These are phyloP conservation scores for Otolemur garnettii DNA, from an alignment of 2,113 vertebrate species.

Conservation along the genomic window DNA sequence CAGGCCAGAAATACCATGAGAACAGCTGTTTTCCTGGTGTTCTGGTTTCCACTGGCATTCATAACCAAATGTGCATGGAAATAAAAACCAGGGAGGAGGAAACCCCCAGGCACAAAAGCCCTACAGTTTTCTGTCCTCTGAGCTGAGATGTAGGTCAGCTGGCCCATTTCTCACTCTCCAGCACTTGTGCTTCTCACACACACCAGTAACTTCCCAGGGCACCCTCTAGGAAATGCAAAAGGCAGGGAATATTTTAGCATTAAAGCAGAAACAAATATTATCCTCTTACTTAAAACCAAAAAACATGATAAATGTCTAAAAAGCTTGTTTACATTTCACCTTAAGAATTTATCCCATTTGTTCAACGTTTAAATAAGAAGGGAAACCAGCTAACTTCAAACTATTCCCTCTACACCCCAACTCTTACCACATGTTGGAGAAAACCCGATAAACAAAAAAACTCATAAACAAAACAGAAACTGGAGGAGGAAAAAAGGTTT, in stretches of 20 bases:
- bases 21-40: conserved; percentile 83
- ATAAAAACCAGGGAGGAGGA: conserved; percentile 69
- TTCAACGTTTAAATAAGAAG: conserved; percentile 32
- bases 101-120: conserved; percentile 70
- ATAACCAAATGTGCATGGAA: conserved; percentile 79
- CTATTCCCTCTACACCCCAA: not conserved
- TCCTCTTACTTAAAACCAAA: conserved; percentile 37
- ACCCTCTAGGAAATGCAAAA: conserved; percentile 8
- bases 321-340: not conserved
- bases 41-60: conserved; percentile 80
- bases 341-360: not conserved
- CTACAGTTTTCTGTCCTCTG: conserved; percentile 73
- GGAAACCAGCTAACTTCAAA: not conserved
- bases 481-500: not conserved
- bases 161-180: conserved; percentile 56
- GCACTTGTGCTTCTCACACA: not conserved
- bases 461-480: not conserved
- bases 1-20: conserved; percentile 76
- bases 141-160: conserved; percentile 74
- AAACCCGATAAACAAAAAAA: not conserved
- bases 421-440: not conserved
- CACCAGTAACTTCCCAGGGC: not conserved
- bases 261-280: conserved; percentile 43
- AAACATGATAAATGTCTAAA: not conserved
- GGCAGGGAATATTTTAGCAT: not conserved